A percentile compares a stretch with the other conserved stretches of the same genome.
These are phyloP conservation scores for Eulemur rufifrons DNA, from an alignment of 2,113 vertebrate species.

Conservation along the genomic window DNA sequence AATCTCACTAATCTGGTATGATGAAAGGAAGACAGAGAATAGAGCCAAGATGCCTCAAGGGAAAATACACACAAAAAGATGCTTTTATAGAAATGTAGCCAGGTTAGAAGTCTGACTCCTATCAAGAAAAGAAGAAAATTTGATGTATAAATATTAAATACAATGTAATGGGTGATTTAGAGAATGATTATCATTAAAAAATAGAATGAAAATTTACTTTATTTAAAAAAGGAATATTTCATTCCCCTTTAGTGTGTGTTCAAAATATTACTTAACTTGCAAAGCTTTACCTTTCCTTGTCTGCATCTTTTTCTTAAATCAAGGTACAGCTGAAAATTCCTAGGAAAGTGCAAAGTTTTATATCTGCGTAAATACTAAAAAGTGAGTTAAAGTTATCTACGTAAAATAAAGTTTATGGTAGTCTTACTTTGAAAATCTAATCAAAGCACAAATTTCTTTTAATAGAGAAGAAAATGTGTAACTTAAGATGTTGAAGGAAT, in stretches of 20 bases:
- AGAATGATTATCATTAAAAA: background rate
- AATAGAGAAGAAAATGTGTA: background rate
- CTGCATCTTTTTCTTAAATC: slow-evolving; percentile 12
- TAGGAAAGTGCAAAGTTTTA: background rate
- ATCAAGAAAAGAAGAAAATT: background rate
- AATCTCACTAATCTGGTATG: background rate
- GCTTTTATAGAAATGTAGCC: background rate
- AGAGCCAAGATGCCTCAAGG: background rate
- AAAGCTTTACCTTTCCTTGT: background rate
- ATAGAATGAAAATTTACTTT: background rate
- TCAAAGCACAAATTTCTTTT: background rate
- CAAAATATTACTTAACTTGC: background rate
- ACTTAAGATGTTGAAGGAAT: background rate
- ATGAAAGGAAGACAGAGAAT: background rate
- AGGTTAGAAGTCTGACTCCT: background rate
- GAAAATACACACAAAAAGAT: background rate
- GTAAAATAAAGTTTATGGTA: slow-evolving; percentile 8
- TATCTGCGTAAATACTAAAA: background rate
- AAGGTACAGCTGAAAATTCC: background rate
- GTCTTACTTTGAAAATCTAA: background rate
- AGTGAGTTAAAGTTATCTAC: background rate
- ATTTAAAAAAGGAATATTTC: background rate
- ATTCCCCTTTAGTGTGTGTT: background rate
- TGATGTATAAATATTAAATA: background rate
- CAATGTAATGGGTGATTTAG: background rate